phyloP scores from a whole-genome alignment of 2,888 invertebrate species.

The Lathronympha strigana region DNA sequence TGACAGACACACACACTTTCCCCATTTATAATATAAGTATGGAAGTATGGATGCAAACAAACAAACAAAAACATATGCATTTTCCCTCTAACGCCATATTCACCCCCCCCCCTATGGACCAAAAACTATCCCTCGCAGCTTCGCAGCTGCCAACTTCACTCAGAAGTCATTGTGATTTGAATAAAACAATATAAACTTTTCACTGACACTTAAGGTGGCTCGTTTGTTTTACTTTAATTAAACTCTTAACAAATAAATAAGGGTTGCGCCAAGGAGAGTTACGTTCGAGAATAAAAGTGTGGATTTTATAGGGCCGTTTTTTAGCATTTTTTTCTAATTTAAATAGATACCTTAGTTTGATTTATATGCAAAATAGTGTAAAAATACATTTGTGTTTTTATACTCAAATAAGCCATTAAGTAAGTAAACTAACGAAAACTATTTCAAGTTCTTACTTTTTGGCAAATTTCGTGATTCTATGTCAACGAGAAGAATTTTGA shows the following conservation, averaged over 20 bases:
- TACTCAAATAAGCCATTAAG: no score
- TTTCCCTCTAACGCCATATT: not conserved
- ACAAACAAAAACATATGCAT: not conserved
- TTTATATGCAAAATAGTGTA: no score
- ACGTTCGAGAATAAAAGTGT: not conserved
- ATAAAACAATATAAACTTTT: constrained; percentile 41
- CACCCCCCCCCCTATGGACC: not conserved
- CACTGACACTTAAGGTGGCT: constrained; percentile 32
- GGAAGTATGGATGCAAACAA: not conserved
- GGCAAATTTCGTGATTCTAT: no score
- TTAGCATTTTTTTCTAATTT: not conserved
- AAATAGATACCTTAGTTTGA: not conserved
- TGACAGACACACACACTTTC: no score
- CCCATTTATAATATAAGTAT: no score
- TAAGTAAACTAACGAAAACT: no score
- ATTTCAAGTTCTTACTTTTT: no score
- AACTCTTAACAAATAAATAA: constrained; percentile 35
- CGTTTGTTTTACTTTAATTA: constrained; percentile 39
- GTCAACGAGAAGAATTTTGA: no score
- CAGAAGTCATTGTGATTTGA: constrained; percentile 31
- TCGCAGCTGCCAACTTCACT: constrained; percentile 27
- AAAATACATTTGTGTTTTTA: no score
- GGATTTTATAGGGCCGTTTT: not conserved
- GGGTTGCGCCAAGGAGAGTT: constrained; percentile 5
- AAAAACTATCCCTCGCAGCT: not conserved